Conservation (phyloP, 2,797 vertebrate species). For the Cygnus olor region DNA sequence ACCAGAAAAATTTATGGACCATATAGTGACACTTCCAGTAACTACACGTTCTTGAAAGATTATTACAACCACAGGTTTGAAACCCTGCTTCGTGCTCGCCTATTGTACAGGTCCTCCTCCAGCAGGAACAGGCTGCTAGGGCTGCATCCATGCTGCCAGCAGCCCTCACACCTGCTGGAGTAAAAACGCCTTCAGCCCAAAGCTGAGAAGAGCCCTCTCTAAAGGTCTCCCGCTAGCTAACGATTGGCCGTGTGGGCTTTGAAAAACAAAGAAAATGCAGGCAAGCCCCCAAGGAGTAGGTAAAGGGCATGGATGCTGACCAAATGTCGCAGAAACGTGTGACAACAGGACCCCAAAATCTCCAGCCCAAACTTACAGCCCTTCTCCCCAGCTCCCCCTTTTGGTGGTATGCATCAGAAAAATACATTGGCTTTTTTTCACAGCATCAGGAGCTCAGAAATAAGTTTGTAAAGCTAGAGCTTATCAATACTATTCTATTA, state of each 20-base stretch:
- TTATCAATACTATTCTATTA: background rate
- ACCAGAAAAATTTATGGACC: slow-evolving; percentile 22
- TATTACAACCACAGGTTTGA: background rate
- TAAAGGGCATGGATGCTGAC: background rate
- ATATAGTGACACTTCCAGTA: slow-evolving; percentile 20
- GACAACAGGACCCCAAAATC: background rate
- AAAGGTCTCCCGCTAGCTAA: background rate
- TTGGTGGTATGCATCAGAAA: background rate
- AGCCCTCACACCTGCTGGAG: background rate
- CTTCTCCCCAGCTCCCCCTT: background rate
- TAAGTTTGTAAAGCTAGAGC: background rate
- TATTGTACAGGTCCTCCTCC: background rate
- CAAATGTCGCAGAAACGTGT: fast-evolving
- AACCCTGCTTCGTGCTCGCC: background rate
- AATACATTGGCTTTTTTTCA: background rate
- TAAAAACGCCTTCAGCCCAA: background rate
- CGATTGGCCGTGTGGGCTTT: background rate
- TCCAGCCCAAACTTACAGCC: background rate
- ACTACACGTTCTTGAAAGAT: slow-evolving; percentile 19
- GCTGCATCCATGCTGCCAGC: background rate
- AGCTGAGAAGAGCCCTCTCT: background rate
- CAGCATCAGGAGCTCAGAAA: background rate
- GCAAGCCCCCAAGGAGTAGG: background rate
- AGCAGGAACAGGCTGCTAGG: background rate
- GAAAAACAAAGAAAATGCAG: background rate